A percentile compares a stretch with the other conserved stretches of the same genome.
phyloP scores from a whole-genome alignment of 1,140 invertebrate genomes.

The Drosophila saltans region DNA sequence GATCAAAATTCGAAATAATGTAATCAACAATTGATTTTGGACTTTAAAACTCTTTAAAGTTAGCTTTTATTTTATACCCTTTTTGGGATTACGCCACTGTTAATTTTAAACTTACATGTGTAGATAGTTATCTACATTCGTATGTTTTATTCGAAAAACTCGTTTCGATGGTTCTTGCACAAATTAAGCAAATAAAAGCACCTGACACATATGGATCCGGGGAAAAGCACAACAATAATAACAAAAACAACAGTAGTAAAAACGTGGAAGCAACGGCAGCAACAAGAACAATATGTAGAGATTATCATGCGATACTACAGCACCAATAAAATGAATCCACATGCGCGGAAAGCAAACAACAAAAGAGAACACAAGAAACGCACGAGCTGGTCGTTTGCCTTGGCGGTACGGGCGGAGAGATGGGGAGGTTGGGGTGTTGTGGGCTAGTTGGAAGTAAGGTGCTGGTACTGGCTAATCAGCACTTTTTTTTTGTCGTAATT shows the following conservation, averaged over 20 bases:
- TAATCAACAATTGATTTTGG: too few species aligned
- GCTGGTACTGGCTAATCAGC: slow-evolving; percentile 33
- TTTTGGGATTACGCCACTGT: background rate
- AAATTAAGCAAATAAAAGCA: slow-evolving; percentile 1
- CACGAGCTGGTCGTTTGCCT: slow-evolving; percentile 7
- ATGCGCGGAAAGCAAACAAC: slow-evolving; percentile 46
- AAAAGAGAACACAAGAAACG: slow-evolving; percentile 41
- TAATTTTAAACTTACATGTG: background rate
- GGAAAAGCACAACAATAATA: slow-evolving; percentile 60
- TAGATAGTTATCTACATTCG: background rate
- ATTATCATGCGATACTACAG: slow-evolving; percentile 78
- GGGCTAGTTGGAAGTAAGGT: background rate
- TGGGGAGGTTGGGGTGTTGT: background rate
- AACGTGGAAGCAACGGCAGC: slow-evolving; percentile 13
- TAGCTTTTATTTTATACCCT: too few species aligned
- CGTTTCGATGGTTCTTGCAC: background rate
- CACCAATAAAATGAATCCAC: slow-evolving; percentile 82
- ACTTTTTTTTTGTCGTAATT: slow-evolving; percentile 30
- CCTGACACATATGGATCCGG: slow-evolving; percentile 16
- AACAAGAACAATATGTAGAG: slow-evolving; percentile 40
- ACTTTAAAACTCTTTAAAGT: too few species aligned
- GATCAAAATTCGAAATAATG: too few species aligned
- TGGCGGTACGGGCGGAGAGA: background rate
- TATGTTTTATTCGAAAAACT: background rate
- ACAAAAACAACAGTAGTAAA: slow-evolving; percentile 19